phyloP scores from a whole-genome alignment of 2,888 invertebrate genomes.

The Cremastinae sp. region DNA sequence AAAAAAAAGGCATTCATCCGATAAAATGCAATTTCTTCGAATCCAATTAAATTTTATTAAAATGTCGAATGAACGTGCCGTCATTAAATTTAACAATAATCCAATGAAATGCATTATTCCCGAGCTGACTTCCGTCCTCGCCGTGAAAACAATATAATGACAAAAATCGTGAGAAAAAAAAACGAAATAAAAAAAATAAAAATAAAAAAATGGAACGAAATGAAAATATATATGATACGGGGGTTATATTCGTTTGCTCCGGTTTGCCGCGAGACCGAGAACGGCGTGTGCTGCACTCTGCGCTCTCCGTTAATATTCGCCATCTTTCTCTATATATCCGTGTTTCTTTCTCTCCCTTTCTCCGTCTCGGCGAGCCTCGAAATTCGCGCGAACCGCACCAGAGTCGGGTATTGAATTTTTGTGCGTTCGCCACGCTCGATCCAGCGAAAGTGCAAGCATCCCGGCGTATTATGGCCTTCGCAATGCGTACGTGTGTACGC shows the following conservation, averaged over 20 bases:
- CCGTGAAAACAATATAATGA: too few species aligned
- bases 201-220: slow-evolving; percentile 10
- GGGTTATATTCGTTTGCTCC: slow-evolving; percentile 71
- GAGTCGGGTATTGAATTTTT: slow-evolving; percentile 78
- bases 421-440: slow-evolving; percentile 78
- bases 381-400: slow-evolving; percentile 62
- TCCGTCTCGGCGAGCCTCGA: slow-evolving; percentile 52
- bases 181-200: background rate
- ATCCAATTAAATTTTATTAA: background rate
- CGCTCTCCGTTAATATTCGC: slow-evolving; percentile 61
- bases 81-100: background rate
- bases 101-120: too few species aligned
- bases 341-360: slow-evolving; percentile 28
- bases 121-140: too few species aligned
- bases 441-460: slow-evolving; percentile 77
- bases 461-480: slow-evolving; percentile 55
- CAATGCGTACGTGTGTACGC: slow-evolving; percentile 42
- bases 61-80: background rate
- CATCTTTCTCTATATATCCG: slow-evolving; percentile 28
- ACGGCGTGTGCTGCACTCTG: slow-evolving; percentile 71
- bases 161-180: too few species aligned
- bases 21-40: background rate
- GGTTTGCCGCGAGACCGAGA: slow-evolving; percentile 72
- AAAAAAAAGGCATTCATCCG: background rate
- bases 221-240: slow-evolving; percentile 27